Evolutionary conservation across 1,140 invertebrate genomes (phyloP).

Genomic region (Nymphalis io): DNA sequence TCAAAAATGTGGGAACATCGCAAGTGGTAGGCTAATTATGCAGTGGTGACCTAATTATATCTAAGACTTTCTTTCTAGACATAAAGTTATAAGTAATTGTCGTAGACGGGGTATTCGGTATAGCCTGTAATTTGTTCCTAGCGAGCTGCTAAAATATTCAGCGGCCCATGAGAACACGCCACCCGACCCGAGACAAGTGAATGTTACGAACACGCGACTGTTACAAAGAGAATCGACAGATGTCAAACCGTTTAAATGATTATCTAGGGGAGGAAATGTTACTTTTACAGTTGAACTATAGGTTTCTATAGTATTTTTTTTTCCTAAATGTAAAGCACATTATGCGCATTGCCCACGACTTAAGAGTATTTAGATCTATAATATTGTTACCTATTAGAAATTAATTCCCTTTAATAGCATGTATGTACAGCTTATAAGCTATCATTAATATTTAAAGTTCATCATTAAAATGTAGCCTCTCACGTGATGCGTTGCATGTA

Average conservation of each 20-base stretch:
- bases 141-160: slow-evolving; percentile 69
- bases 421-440: too few relatives aligned
- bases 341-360: too few relatives aligned
- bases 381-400: too few relatives aligned
- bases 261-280: not conserved
- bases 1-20: slow-evolving; percentile 49
- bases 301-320: not conserved
- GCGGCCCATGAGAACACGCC: slow-evolving; percentile 56
- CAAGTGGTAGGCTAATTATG: slow-evolving; percentile 53
- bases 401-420: too few relatives aligned
- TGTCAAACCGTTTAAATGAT: slow-evolving; percentile 20
- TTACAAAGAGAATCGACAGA: slow-evolving; percentile 28
- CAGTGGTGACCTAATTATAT: slow-evolving; percentile 60
- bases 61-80: slow-evolving; percentile 44
- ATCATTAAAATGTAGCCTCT: too few relatives aligned
- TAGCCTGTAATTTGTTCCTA: slow-evolving; percentile 66
- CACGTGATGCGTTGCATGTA: too few relatives aligned
- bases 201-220: slow-evolving; percentile 30
- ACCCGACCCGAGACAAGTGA: slow-evolving; percentile 31
- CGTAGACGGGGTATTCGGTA: slow-evolving; percentile 41
- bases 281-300: not conserved
- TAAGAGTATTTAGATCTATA: too few relatives aligned
- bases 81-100: slow-evolving; percentile 52
- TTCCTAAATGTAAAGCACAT: too few relatives aligned
- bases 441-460: too few relatives aligned